phyloP scores from a whole-genome alignment of 2,113 vertebrate genomes.

The Engraulis encrasicolus region DNA sequence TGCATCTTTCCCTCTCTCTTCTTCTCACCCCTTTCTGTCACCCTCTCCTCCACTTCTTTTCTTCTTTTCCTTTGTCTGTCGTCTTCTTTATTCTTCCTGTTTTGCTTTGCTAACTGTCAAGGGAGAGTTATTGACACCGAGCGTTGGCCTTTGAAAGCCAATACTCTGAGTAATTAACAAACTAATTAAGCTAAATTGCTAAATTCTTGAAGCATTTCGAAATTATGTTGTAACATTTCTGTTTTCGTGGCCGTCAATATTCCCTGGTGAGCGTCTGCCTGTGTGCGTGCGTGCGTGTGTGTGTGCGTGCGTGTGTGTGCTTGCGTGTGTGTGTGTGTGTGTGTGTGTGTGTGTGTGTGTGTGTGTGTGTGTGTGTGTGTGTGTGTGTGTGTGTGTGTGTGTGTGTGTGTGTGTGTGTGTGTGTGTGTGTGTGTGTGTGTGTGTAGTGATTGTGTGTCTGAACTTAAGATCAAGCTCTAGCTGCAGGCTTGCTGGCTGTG shows the following conservation, averaged over 20 bases:
- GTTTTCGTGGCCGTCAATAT: constrained; percentile 46
- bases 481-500: constrained; percentile 28
- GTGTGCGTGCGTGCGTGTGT: too few relatives aligned
- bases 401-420: too few relatives aligned
- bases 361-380: too few relatives aligned
- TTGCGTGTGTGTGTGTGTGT: too few relatives aligned
- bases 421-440: too few relatives aligned
- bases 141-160: constrained; percentile 54
- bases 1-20: background rate
- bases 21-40: background rate
- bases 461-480: constrained; percentile 35
- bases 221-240: constrained; percentile 57
- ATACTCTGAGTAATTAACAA: constrained; percentile 67
- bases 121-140: constrained; percentile 61
- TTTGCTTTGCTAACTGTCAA: constrained; percentile 50
- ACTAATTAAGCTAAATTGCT: constrained; percentile 69
- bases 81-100: constrained; percentile 31
- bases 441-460: constrained; percentile 20
- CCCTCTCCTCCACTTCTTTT: background rate
- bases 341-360: too few relatives aligned
- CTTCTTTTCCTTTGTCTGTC: constrained; percentile 5
- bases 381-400: too few relatives aligned
- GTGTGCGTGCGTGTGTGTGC: too few relatives aligned
- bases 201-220: constrained; percentile 57
- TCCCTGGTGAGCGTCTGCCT: background rate